phyloP scores from a whole-genome alignment of 2,113 vertebrate species.

The Lamprotornis superbus region DNA sequence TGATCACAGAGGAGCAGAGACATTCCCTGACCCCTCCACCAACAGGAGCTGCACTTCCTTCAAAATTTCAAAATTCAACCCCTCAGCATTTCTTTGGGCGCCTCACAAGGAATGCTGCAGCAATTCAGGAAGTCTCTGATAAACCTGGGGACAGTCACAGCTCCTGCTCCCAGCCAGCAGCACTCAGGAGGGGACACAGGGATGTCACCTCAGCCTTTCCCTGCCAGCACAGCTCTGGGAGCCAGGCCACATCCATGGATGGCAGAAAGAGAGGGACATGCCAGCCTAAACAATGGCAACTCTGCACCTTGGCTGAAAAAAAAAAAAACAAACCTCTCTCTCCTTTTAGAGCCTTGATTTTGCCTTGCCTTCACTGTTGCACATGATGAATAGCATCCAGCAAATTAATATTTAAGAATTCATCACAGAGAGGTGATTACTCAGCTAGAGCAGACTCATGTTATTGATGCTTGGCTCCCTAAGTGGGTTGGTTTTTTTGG shows the following conservation, averaged over 20 bases:
- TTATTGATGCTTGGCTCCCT: conserved; percentile 42
- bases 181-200: background rate
- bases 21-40: background rate
- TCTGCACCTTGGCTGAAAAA: background rate
- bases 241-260: background rate
- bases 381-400: conserved; percentile 23
- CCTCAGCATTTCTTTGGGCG: background rate
- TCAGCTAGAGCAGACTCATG: background rate
- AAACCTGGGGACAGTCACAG: background rate
- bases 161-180: background rate
- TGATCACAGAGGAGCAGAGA: background rate
- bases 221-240: background rate
- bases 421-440: conserved; percentile 21
- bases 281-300: background rate
- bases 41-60: background rate
- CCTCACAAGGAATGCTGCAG: background rate
- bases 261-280: background rate
- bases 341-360: background rate
- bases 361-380: background rate
- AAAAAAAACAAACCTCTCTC: background rate
- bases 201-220: background rate
- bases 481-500: background rate
- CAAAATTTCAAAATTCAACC: background rate
- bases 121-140: background rate
- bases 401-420: conserved; percentile 65